A percentile compares a stretch with the other conserved stretches of the same genome.
phyloP scores from a whole-genome alignment of 2,113 vertebrate genomes.

The Periophthalmus modestus region DNA sequence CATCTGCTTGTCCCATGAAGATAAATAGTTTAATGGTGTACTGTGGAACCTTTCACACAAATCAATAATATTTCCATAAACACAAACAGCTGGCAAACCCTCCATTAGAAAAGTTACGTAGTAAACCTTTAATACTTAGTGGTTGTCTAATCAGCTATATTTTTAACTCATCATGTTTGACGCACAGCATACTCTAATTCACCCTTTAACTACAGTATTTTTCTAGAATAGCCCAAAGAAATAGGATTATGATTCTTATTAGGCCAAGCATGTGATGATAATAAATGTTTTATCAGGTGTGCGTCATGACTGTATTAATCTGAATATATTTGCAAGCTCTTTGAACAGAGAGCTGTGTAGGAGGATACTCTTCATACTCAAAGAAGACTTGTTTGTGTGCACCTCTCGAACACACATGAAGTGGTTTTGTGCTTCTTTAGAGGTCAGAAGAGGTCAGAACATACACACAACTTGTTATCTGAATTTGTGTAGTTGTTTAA shows the following conservation, averaged over 20 bases:
- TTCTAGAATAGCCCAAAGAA: background rate
- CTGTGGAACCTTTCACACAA: too few relatives aligned
- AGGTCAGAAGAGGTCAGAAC: background rate
- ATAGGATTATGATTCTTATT: background rate
- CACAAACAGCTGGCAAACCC: too few relatives aligned
- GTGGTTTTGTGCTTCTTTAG: background rate
- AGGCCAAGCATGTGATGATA: background rate
- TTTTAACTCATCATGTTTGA: background rate
- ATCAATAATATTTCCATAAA: too few relatives aligned
- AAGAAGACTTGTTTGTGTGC: slow-evolving; percentile 10
- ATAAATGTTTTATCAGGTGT: background rate
- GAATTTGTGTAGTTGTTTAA: background rate
- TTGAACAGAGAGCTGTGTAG: slow-evolving; percentile 18
- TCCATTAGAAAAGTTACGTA: too few relatives aligned
- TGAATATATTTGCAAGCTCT: slow-evolving; percentile 10
- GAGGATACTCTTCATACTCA: slow-evolving; percentile 18
- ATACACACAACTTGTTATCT: background rate
- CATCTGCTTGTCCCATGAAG: too few relatives aligned
- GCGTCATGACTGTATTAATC: background rate
- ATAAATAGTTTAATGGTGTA: too few relatives aligned
- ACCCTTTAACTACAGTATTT: background rate
- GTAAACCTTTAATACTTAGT: too few relatives aligned
- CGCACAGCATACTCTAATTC: background rate
- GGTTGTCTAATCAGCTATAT: background rate
- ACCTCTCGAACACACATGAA: background rate